Evolutionary conservation across 2,113 vertebrate species (phyloP).

Genomic region (Ptilonorhynchus violaceus): DNA sequence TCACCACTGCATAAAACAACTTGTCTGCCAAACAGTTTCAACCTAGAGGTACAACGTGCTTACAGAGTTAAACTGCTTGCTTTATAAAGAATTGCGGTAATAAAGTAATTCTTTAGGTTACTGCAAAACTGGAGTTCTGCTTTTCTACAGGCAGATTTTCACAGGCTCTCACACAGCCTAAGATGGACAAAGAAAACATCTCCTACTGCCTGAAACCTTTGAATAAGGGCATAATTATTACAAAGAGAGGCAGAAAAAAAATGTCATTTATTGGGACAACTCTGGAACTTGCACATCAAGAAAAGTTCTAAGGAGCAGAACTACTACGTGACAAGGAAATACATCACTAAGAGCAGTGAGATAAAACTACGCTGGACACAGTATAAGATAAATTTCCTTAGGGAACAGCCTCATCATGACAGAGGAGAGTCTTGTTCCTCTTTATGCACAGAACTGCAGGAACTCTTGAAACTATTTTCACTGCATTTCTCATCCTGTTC

Average conservation of each 20-base stretch:
- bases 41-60: accelerated
- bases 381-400: background rate
- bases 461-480: background rate
- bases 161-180: background rate
- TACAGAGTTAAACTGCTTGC: background rate
- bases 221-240: background rate
- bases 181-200: background rate
- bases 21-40: background rate
- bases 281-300: background rate
- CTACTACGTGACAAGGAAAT: background rate
- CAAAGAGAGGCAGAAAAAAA: background rate
- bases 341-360: background rate
- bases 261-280: background rate
- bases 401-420: background rate
- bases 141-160: background rate
- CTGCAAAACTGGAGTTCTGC: background rate
- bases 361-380: background rate
- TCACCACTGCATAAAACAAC: background rate
- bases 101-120: background rate
- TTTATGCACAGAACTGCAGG: background rate
- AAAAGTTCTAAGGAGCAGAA: background rate
- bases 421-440: background rate
- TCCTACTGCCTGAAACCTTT: background rate
- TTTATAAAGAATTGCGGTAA: background rate
- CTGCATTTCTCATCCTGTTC: background rate